Evolutionary conservation across 2,113 vertebrate genomes (phyloP), one percentile per base, ranked within the genome.

Genomic region (Prinia subflava): DNA sequence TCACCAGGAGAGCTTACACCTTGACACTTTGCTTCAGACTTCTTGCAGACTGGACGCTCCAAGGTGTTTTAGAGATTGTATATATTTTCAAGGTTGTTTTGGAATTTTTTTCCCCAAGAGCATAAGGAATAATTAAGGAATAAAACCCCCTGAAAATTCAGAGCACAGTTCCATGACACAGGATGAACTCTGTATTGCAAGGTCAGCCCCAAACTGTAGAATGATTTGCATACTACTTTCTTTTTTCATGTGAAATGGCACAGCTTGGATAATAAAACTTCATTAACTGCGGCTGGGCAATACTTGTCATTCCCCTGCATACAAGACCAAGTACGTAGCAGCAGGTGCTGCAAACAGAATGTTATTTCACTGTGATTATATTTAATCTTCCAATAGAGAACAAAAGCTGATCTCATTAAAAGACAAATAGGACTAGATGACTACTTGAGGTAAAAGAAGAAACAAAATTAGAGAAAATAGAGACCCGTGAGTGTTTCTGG

Each of bases 391-490:
- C 73, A 83, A 35, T 27, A 83, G 39, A 11, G 33, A 94, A 81
- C 46, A 92, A 81, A 94, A 83, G 39, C 74, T 6, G 1, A 87
- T 59, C 52, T 78, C 64, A 89, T 70, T 88, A 78, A 47, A 76
- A 77, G 64, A 83, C 31, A 83, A 79, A 86, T 19, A 78, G 49
- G 52, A 91, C 52, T 78, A 81, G 52, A 78, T 71, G 44, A 71
- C 83, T 92, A 56, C 56, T 68, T 83, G 47, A 96, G 28, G 28
- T 78, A 81, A 83, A 95, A 77, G 30, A 87, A 76, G 35, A 87
- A 82, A 83, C 18, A 89, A 79, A 80, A 94, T 25, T 53, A 56
- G 81, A 87, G 62, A 60, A 89, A 87, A 82, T 5, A 60, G 46
- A 76, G 49, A 71, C 9, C 16, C 18, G 17, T 27, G 31, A 82